Conservation (phyloP, 2,797 vertebrate genomes). For the Tokudaia tokunoshimensis region DNA sequence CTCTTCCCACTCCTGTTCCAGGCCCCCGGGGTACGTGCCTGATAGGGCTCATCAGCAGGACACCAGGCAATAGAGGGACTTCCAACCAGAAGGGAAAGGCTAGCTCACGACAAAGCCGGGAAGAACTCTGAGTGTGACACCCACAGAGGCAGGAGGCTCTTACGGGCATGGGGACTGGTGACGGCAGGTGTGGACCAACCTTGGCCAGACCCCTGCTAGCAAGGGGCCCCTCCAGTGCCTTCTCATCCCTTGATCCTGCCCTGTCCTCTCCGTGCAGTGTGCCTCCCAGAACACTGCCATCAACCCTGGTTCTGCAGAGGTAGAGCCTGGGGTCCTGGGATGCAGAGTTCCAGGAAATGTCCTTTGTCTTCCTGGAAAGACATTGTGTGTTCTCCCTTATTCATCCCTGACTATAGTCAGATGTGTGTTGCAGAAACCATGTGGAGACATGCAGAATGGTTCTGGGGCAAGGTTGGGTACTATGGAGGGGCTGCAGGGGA, state of each 20-base stretch:
- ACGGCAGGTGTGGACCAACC: not conserved
- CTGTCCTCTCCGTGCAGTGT: not conserved
- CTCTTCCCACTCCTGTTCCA: not conserved
- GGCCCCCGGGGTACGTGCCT: fast-evolving
- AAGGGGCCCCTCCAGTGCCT: not conserved
- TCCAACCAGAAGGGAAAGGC: not conserved
- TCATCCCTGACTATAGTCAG: not conserved
- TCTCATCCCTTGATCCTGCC: not conserved
- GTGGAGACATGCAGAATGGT: not conserved
- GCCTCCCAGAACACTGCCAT: not conserved
- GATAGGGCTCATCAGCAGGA: not conserved
- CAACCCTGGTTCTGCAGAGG: not conserved
- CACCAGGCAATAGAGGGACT: too few species aligned
- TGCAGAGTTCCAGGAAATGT: not conserved
- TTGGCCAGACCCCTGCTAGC: not conserved
- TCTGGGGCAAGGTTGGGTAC: not conserved
- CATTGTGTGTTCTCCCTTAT: not conserved
- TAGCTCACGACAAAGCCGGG: too few species aligned
- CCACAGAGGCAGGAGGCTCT: not conserved
- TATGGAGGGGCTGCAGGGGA: not conserved
- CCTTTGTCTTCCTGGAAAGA: not conserved
- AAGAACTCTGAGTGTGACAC: too few species aligned
- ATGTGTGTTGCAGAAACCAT: not conserved
- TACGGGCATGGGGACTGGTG: not conserved
- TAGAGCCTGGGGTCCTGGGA: not conserved